A percentile compares a stretch with the other conserved stretches of the same genome.
These are phyloP conservation scores for Cossypha dichroa DNA, from an alignment of 2,797 vertebrate species.

Conservation along the genomic window DNA sequence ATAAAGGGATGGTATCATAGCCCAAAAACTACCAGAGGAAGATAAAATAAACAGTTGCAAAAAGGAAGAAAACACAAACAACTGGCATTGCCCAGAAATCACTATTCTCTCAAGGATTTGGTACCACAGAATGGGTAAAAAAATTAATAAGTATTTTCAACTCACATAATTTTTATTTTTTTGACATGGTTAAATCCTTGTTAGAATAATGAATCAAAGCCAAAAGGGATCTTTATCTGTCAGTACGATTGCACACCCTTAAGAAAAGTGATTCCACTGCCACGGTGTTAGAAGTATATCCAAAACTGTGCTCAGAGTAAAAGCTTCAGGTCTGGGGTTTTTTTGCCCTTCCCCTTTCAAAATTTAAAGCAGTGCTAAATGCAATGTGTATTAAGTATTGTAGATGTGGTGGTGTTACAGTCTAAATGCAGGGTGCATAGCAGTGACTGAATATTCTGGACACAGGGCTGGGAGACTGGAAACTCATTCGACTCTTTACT, in stretches of 20 bases:
- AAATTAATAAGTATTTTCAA: background rate
- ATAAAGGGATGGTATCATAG: background rate
- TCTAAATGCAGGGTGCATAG: background rate
- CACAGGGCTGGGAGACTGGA: background rate
- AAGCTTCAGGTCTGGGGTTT: background rate
- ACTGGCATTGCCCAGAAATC: background rate
- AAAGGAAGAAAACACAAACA: background rate
- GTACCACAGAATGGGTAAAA: background rate
- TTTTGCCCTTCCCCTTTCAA: rapidly evolving
- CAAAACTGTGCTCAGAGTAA: background rate
- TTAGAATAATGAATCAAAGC: slow-evolving; percentile 17
- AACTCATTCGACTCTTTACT: background rate
- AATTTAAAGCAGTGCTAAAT: background rate
- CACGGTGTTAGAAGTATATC: background rate
- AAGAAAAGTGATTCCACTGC: background rate
- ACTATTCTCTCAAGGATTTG: background rate
- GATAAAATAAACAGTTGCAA: background rate
- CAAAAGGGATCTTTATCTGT: background rate
- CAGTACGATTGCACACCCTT: background rate
- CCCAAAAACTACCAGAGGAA: background rate
- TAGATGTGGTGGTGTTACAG: background rate
- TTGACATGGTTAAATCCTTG: slow-evolving; percentile 10
- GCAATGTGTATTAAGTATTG: background rate
- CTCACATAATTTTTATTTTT: slow-evolving; percentile 5
- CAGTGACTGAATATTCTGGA: background rate